Conservation (phyloP, 2,113 vertebrate species). For the Paraplagusia blochii region DNA sequence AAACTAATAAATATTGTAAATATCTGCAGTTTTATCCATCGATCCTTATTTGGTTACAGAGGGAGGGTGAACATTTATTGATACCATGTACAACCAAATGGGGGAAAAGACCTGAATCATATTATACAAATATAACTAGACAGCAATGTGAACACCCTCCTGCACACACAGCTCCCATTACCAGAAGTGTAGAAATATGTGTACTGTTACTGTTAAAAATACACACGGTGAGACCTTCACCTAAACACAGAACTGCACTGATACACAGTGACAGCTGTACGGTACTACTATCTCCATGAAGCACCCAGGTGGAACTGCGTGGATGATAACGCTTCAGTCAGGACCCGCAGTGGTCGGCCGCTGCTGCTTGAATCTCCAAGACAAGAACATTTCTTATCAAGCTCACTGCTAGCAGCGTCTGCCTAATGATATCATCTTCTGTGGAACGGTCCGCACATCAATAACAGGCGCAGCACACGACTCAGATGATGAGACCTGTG, state of each 20-base stretch:
- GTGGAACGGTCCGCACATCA: slow-evolving; percentile 16
- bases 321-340: slow-evolving; percentile 37
- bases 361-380: slow-evolving; percentile 20
- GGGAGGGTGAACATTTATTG: too few species aligned
- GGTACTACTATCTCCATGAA: slow-evolving; percentile 19
- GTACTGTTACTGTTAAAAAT: background rate
- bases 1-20: too few species aligned
- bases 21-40: too few species aligned
- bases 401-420: slow-evolving; percentile 17
- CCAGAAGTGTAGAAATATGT: background rate
- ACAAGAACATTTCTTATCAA: slow-evolving; percentile 33
- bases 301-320: background rate
- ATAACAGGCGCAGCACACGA: slow-evolving; percentile 29
- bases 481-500: slow-evolving; percentile 31
- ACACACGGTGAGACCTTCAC: background rate
- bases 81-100: too few species aligned
- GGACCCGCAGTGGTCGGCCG: slow-evolving; percentile 31
- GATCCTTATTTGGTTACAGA: too few species aligned
- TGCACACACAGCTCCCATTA: background rate
- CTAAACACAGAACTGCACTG: background rate
- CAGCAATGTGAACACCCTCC: background rate
- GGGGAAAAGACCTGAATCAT: background rate
- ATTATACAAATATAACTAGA: background rate
- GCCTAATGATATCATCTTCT: slow-evolving; percentile 41
- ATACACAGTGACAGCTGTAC: background rate